phyloP scores from a whole-genome alignment of 2,888 invertebrate species.

The Dorcus parallelipipedus region DNA sequence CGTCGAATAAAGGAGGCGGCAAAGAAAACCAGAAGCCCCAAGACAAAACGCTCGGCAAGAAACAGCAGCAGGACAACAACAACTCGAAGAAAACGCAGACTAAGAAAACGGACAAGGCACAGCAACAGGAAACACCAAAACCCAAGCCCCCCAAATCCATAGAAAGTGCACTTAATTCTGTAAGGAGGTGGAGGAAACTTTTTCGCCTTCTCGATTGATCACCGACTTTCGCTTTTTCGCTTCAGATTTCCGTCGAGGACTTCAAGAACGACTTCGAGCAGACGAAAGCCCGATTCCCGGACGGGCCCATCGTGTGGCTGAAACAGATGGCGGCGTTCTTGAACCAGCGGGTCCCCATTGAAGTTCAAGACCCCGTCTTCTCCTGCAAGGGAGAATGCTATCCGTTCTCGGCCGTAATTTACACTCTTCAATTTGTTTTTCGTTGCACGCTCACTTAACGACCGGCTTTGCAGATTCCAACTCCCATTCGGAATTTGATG shows the following conservation, averaged over 20 bases:
- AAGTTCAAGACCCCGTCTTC: conserved; percentile 63
- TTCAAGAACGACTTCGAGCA: conserved; percentile 53
- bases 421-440: no score
- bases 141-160: conserved; percentile 64
- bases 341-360: conserved; percentile 60
- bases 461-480: conserved; percentile 37
- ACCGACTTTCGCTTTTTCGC: conserved; percentile 10
- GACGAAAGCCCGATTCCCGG: conserved; percentile 63
- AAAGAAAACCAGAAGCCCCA: conserved; percentile 58
- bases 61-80: conserved; percentile 28
- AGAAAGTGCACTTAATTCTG: conserved; percentile 61
- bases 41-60: conserved; percentile 39
- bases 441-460: background rate
- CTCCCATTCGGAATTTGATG: conserved; percentile 43
- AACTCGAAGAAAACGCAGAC: conserved; percentile 45
- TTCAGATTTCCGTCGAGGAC: conserved; percentile 62
- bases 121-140: conserved; percentile 52
- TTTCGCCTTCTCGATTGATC: conserved; percentile 8
- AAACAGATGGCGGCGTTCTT: conserved; percentile 66
- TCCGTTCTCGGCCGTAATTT: conserved; percentile 52
- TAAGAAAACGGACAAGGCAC: conserved; percentile 44
- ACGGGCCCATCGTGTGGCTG: conserved; percentile 68
- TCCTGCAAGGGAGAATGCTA: conserved; percentile 55
- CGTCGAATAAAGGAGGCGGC: conserved; percentile 56
- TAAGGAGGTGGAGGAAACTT: conserved; percentile 39